Conservation (phyloP, 2,797 vertebrate species). For the Cyprinella venusta region DNA sequence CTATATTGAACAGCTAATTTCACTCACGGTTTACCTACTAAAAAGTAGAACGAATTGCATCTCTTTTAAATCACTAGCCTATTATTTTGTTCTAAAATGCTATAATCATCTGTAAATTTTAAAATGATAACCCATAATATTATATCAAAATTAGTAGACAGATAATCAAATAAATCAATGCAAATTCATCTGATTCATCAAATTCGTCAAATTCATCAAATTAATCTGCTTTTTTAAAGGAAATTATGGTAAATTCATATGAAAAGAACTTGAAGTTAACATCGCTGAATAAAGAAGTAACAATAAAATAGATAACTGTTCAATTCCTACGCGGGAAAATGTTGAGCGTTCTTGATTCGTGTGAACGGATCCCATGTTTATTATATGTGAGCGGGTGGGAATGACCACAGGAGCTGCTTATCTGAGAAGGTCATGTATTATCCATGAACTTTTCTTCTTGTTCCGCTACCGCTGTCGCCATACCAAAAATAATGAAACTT, state of each 20-base stretch:
- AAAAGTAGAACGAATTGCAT: too few species aligned
- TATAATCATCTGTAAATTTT: neutral
- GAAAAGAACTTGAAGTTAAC: neutral
- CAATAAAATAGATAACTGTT: too few species aligned
- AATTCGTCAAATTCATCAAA: too few species aligned
- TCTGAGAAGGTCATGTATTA: conserved; percentile 78
- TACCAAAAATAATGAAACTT: conserved; percentile 92
- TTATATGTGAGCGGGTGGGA: neutral
- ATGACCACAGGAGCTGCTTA: conserved; percentile 57
- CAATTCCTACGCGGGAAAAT: neutral
- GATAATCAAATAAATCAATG: neutral
- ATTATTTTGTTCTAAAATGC: neutral
- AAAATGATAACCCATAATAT: neutral
- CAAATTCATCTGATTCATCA: neutral
- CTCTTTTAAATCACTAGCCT: neutral
- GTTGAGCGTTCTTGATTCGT: neutral
- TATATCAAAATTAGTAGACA: neutral
- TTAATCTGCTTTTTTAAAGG: neutral
- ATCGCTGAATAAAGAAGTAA: neutral
- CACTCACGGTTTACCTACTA: neutral
- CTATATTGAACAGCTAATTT: neutral
- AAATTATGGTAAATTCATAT: neutral
- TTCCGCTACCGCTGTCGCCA: conserved; percentile 83
- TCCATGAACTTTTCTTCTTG: conserved; percentile 88
- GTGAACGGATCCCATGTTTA: neutral